Evolutionary conservation across 2,797 vertebrate genomes (phyloP).

Genomic region (Heliangelus exortis): DNA sequence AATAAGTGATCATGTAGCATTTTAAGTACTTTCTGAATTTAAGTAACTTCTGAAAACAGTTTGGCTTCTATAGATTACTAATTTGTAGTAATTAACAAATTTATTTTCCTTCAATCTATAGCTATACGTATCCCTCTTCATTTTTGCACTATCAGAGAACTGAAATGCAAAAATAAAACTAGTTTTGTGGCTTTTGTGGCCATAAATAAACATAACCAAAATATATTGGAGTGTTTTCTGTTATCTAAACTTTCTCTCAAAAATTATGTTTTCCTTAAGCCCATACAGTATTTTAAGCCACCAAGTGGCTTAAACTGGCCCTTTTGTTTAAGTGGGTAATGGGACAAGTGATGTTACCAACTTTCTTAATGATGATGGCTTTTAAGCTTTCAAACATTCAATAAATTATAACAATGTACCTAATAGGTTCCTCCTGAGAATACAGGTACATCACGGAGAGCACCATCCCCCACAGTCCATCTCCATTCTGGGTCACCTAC

Average conservation of each 20-base stretch:
- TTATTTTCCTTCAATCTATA: not conserved
- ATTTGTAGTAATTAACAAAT: not conserved
- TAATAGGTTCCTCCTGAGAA: conserved; percentile 96
- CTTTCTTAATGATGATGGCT: conserved; percentile 54
- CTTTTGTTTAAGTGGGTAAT: conserved; percentile 55
- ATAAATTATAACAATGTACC: conserved; percentile 81
- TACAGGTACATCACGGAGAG: conserved; percentile 89
- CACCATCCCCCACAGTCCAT: conserved; percentile 88
- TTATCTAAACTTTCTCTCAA: not conserved
- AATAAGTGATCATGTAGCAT: not conserved
- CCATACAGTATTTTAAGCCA: not conserved
- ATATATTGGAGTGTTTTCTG: not conserved
- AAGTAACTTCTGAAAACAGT: conserved; percentile 12
- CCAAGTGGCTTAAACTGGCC: not conserved
- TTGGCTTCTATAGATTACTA: not conserved
- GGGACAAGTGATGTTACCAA: conserved; percentile 54
- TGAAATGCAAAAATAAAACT: conserved; percentile 27
- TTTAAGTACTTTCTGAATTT: conserved; percentile 1
- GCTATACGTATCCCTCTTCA: not conserved
- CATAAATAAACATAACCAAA: not conserved
- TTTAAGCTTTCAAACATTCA: conserved; percentile 65
- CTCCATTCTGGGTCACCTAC: conserved; percentile 88
- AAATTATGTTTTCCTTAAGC: not conserved
- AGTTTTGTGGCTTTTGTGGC: conserved; percentile 7
- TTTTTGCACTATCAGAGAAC: conserved; percentile 27